Evolutionary conservation across 2,888 invertebrate species (phyloP).

Genomic region (Agrochola lychnidis): DNA sequence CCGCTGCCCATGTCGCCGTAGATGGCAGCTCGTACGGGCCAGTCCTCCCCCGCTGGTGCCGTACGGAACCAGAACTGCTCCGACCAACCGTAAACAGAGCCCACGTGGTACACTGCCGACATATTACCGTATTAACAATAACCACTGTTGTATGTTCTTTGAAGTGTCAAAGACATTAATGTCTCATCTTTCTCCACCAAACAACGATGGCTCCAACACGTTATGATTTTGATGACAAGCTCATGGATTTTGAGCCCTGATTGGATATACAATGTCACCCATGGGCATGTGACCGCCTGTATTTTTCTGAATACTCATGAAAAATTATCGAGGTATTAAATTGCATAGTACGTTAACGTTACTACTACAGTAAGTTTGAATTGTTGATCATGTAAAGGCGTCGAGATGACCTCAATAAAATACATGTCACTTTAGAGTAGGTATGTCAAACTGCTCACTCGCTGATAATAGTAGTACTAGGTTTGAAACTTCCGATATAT

Average conservation of each 20-base stretch:
- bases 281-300: too few relatives aligned
- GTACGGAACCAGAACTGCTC: slow-evolving; percentile 94
- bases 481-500: background rate
- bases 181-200: background rate
- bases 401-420: slow-evolving; percentile 6
- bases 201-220: background rate
- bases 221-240: background rate
- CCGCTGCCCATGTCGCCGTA: slow-evolving; percentile 98
- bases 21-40: slow-evolving; percentile 95
- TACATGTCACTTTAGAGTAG: background rate
- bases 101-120: slow-evolving; percentile 94
- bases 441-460: background rate
- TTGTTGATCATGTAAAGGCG: background rate
- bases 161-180: background rate
- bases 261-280: background rate
- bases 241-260: background rate
- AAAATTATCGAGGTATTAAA: too few relatives aligned
- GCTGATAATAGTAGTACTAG: background rate
- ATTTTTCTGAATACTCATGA: too few relatives aligned
- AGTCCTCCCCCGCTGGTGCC: slow-evolving; percentile 92
- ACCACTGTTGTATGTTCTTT: background rate
- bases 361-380: background rate
- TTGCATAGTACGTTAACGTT: background rate
- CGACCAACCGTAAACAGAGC: slow-evolving; percentile 96
- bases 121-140: background rate